Base-by-base conservation (phyloP, 1,140 invertebrate species). In the Onthophagus taurus region DNA sequence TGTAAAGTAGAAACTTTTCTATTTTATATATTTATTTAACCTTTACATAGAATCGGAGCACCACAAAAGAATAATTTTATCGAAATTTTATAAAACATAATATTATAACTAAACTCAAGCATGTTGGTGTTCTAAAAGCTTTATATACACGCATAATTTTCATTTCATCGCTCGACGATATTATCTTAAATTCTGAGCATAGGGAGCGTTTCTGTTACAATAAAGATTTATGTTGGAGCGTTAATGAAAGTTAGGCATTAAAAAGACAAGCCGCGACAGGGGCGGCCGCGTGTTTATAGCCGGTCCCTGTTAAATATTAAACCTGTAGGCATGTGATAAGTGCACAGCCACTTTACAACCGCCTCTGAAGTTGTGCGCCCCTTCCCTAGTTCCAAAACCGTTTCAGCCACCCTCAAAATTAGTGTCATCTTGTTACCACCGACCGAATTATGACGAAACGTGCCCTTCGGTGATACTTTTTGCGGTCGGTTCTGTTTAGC, bases 241-340 rank as follows among this genome's bases (percentile, higher is more conserved):
- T 54, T 60, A 60, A 60, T 60, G 58, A 60, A 58, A 60, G 52
- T 54, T 51, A 47, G 52, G 54, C 53, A 58, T 60, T 60, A 60
- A 60, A 59, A 60, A 60, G 58, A 60, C 54, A 54, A 47, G 44
- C 49, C 47, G 52, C 52, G 55, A 58, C 58, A 60, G 55, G 51
- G 44, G 36, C 17, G 23, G 41, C 29, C 43, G 47, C 50, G 55
- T 48, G 47, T 50, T 45, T 45, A 48, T 42, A 43, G 44, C 44
- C 42, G 38, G 34, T 46, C 37, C 49, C 45, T 31, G 55, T 60
- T 60, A 60, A 60, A 60, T 58, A 58, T 60, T 60, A 60, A 60
- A 51, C 53, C 58, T 55, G 58, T 54, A 54, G 47, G 54, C 49
- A 54, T 53, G 54, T 58, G 58, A 60, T 60, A 60, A 60, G 58